These are phyloP conservation scores for Petrolisthes cinctipes DNA, from an alignment of 2,888 invertebrate genomes.

Conservation along the genomic window DNA sequence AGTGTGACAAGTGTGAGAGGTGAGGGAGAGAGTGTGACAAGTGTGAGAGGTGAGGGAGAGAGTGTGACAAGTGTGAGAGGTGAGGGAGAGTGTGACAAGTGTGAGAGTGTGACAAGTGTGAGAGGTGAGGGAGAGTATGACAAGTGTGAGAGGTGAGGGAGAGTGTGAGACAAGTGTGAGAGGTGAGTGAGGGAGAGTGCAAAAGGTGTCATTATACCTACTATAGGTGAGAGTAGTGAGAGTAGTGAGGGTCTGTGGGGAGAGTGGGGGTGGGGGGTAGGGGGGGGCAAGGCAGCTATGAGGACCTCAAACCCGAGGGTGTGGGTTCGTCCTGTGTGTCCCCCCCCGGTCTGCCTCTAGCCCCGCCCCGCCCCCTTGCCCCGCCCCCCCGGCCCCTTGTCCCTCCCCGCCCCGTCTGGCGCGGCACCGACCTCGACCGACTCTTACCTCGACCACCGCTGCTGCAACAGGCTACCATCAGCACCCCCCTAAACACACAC, in stretches of 20 bases:
- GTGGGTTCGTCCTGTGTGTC: constrained; percentile 27
- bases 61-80: no score
- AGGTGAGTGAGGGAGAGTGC: no score
- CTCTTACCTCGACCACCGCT: constrained; percentile 51
- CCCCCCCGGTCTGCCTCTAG: no score
- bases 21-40: no score
- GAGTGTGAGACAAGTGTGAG: no score
- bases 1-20: no score
- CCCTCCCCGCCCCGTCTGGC: constrained; percentile 41
- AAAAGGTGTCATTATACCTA: no score
- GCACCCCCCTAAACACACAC: not conserved
- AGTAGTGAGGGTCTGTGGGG: not conserved
- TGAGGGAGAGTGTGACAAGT: no score
- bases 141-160: no score
- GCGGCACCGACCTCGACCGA: constrained; percentile 60
- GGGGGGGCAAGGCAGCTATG: constrained; percentile 35
- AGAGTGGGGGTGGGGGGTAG: constrained; percentile 16
- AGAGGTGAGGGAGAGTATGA: no score
- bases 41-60: no score
- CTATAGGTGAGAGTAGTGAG: not conserved
- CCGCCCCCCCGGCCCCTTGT: constrained; percentile 13
- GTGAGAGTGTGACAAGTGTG: no score
- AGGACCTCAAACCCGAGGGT: constrained; percentile 49
- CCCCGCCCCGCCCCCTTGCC: constrained; percentile 2
- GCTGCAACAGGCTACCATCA: constrained; percentile 49